A percentile compares a stretch with the other conserved stretches of the same genome.
Evolutionary conservation across 2,797 vertebrate genomes (phyloP).

Genomic region (Menidia menidia): DNA sequence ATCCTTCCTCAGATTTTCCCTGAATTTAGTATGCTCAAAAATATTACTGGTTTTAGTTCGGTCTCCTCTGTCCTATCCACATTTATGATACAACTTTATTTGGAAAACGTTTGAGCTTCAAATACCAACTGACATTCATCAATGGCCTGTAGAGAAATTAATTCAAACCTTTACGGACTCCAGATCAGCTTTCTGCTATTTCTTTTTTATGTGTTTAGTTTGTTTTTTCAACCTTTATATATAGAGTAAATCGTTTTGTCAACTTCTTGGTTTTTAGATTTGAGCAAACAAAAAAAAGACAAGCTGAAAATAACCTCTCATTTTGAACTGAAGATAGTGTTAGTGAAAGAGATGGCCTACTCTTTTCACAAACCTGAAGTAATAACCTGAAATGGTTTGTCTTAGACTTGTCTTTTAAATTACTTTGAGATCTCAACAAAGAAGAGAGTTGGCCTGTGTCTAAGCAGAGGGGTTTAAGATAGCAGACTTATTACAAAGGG

Average conservation of each 20-base stretch:
- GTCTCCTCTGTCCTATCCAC: slow-evolving; percentile 6
- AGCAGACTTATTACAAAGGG: neutral
- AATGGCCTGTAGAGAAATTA: no score
- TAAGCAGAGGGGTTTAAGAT: neutral
- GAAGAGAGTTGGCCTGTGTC: neutral
- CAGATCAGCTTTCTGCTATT: no score
- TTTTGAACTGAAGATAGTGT: neutral
- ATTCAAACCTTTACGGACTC: no score
- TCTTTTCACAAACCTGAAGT: neutral
- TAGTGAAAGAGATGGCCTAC: neutral
- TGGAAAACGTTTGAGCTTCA: slow-evolving; percentile 12
- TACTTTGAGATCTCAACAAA: neutral
- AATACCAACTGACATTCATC: neutral
- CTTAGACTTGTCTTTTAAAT: neutral
- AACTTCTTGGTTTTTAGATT: no score
- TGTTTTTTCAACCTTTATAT: no score
- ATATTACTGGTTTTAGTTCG: slow-evolving; percentile 2
- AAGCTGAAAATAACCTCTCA: neutral
- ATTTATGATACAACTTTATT: slow-evolving; percentile 6
- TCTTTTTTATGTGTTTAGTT: no score
- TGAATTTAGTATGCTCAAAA: slow-evolving; percentile 1
- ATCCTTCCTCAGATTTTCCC: slow-evolving; percentile 4
- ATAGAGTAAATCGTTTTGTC: no score
- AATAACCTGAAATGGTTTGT: neutral
- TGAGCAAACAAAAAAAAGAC: neutral